Conservation (phyloP, 2,888 invertebrate species). For the Hydriomena furcata region DNA sequence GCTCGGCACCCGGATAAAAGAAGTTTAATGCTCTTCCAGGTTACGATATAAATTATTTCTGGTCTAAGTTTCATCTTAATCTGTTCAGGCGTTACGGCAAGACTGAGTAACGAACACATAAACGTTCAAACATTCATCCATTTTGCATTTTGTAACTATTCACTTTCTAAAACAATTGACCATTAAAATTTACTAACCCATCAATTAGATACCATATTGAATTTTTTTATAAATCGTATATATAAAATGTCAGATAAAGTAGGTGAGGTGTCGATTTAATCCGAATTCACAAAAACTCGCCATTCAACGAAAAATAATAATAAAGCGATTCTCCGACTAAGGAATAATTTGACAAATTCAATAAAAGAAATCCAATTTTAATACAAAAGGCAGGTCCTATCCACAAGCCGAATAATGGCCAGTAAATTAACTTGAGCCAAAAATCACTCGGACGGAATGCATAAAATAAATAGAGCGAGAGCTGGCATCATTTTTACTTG, state of each 20-base stretch:
- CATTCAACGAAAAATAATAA: conserved; percentile 41
- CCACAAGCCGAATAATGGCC: conserved; percentile 50
- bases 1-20: no score
- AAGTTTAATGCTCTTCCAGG: no score
- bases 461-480: conserved; percentile 54
- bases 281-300: conserved; percentile 6
- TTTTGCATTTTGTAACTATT: no score
- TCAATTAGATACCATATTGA: no score
- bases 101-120: no score
- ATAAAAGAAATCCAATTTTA: conserved; percentile 59
- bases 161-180: no score
- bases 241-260: background rate
- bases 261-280: background rate
- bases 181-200: no score
- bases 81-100: no score
- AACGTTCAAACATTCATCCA: no score
- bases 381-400: conserved; percentile 47
- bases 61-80: no score
- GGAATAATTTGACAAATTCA: conserved; percentile 54
- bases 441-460: conserved; percentile 55
- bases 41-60: no score
- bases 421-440: conserved; percentile 58
- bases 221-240: no score
- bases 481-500: conserved; percentile 1
- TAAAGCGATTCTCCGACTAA: conserved; percentile 45